Percentiles rank a stretch among this genome's conserved stretches.
phyloP scores from a whole-genome alignment of 2,797 vertebrate genomes.

The Characodon lateralis region DNA sequence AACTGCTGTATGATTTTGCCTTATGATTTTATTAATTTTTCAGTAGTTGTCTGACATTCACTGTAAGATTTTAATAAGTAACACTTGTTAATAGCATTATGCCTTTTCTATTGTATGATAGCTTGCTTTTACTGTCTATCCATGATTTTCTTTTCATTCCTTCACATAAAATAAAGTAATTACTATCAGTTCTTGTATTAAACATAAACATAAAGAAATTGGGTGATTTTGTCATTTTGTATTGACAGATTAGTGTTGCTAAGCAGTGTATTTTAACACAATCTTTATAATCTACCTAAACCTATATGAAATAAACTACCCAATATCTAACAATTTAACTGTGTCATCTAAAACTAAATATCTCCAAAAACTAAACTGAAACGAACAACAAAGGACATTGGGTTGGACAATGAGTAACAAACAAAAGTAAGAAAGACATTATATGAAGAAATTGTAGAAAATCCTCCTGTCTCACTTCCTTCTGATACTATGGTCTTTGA shows the following conservation, averaged over 20 bases:
- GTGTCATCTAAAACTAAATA: neutral
- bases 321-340: neutral
- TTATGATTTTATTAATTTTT: neutral
- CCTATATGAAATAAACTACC: no score
- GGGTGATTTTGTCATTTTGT: neutral
- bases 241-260: neutral
- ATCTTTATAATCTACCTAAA: neutral
- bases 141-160: neutral
- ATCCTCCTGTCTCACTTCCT: neutral
- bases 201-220: neutral
- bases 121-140: neutral
- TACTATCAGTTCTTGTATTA: neutral
- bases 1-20: neutral
- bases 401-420: neutral
- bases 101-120: neutral
- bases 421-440: neutral
- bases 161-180: neutral
- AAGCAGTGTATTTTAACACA: neutral
- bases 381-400: neutral
- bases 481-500: neutral
- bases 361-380: neutral
- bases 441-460: neutral
- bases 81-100: neutral
- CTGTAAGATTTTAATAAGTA: neutral
- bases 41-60: neutral